These are phyloP conservation scores for Macrochelys suwanniensis DNA, from an alignment of 2,797 vertebrate species.

Conservation along the genomic window DNA sequence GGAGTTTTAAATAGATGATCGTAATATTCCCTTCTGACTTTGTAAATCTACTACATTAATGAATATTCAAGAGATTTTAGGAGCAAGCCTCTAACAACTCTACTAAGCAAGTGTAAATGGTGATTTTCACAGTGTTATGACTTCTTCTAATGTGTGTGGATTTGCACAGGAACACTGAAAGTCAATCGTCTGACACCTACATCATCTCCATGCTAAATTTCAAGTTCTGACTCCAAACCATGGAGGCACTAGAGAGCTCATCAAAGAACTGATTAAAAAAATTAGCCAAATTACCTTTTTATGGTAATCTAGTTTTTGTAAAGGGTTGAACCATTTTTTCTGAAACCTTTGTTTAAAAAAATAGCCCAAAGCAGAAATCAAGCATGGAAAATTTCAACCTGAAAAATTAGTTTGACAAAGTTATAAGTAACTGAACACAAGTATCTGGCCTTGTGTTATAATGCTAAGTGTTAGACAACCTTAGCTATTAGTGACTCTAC, in stretches of 20 bases:
- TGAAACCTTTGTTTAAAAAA: neutral
- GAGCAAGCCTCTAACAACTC: neutral
- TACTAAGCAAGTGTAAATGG: neutral
- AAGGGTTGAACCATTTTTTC: neutral
- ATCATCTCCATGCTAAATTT: neutral
- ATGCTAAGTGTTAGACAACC: neutral
- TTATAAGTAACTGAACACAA: neutral
- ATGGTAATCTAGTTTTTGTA: neutral
- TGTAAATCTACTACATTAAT: neutral
- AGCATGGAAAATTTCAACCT: neutral
- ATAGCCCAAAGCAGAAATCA: neutral
- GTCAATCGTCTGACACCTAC: neutral
- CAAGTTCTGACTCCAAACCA: neutral
- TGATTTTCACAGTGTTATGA: neutral
- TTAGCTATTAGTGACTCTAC: neutral
- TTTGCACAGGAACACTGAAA: neutral
- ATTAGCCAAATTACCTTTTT: neutral
- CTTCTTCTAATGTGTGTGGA: neutral
- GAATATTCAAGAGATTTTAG: neutral
- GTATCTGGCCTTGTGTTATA: neutral
- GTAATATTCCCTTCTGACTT: neutral
- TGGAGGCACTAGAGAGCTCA: neutral
- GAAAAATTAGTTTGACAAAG: neutral
- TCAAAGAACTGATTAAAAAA: neutral
- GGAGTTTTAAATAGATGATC: neutral